Percentiles rank a stretch among this genome's conserved stretches.
phyloP scores from a whole-genome alignment of 2,888 invertebrate species.

The Patella caerulea region DNA sequence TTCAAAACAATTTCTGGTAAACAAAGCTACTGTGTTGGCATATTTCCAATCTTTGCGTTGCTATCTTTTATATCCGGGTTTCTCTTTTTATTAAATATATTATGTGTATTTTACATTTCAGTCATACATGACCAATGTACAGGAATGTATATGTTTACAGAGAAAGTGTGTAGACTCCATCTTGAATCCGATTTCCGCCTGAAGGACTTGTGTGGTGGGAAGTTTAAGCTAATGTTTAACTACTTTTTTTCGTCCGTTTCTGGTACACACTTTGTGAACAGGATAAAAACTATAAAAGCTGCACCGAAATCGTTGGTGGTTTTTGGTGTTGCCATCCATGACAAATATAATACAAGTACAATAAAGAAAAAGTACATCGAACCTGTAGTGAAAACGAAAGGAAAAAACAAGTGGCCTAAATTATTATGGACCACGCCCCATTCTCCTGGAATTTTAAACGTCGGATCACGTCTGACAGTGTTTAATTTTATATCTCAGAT shows the following conservation, averaged over 20 bases:
- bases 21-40: no score
- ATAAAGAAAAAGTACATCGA: slow-evolving; percentile 13
- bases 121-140: slow-evolving; percentile 18
- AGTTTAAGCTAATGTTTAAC: slow-evolving; percentile 22
- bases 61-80: no score
- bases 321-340: slow-evolving; percentile 33
- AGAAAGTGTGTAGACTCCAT: slow-evolving; percentile 23
- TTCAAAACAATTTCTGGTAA: no score
- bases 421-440: slow-evolving; percentile 1
- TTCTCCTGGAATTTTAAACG: no score
- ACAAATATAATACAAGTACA: slow-evolving; percentile 22
- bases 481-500: slow-evolving; percentile 22
- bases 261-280: neutral
- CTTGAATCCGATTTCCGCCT: slow-evolving; percentile 12
- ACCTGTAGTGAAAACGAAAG: slow-evolving; percentile 9
- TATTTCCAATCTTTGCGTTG: no score
- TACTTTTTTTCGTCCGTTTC: slow-evolving; percentile 18
- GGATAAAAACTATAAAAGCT: slow-evolving; percentile 15
- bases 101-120: neutral
- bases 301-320: slow-evolving; percentile 24
- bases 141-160: slow-evolving; percentile 29
- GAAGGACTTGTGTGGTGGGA: slow-evolving; percentile 15
- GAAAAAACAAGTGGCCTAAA: neutral
- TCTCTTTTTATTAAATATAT: no score
- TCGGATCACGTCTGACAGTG: no score